phyloP scores from a whole-genome alignment of 2,888 invertebrate genomes.

The Drosophila villosipedis region DNA sequence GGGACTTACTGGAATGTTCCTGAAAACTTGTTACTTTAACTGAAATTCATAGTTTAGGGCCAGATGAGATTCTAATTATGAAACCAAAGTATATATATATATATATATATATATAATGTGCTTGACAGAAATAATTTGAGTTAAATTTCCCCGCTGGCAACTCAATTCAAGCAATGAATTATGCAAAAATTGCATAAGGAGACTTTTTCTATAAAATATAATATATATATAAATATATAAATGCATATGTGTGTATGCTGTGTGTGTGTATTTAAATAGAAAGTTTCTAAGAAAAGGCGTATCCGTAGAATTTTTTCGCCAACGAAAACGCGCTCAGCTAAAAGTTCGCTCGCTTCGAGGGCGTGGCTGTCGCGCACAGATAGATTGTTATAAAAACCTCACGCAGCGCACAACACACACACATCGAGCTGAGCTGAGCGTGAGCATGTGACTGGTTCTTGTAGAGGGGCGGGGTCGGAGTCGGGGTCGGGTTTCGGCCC shows the following conservation, averaged over 20 bases:
- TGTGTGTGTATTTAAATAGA: neutral
- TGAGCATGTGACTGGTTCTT: conserved; percentile 50
- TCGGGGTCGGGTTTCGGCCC: conserved; percentile 12
- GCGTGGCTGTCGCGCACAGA: conserved; percentile 73
- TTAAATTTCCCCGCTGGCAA: neutral
- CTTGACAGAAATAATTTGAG: neutral
- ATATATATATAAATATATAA: neutral
- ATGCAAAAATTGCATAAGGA: neutral
- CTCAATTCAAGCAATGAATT: neutral
- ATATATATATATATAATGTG: neutral
- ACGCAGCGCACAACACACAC: conserved; percentile 16
- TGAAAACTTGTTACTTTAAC: neutral
- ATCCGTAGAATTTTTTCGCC: conserved; percentile 60
- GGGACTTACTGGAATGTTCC: neutral
- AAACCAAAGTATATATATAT: neutral
- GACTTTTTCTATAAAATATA: neutral
- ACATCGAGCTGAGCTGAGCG: conserved; percentile 5
- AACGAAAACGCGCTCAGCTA: conserved; percentile 58
- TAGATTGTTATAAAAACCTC: conserved; percentile 55
- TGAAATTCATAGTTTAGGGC: neutral
- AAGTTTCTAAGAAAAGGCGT: conserved; percentile 69
- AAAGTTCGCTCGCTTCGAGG: conserved; percentile 49
- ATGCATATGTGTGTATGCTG: neutral
- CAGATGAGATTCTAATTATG: neutral
- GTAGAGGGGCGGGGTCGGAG: conserved; percentile 27